Evolutionary conservation across 2,797 vertebrate genomes (phyloP).

Genomic region (Hippocampus kuda): DNA sequence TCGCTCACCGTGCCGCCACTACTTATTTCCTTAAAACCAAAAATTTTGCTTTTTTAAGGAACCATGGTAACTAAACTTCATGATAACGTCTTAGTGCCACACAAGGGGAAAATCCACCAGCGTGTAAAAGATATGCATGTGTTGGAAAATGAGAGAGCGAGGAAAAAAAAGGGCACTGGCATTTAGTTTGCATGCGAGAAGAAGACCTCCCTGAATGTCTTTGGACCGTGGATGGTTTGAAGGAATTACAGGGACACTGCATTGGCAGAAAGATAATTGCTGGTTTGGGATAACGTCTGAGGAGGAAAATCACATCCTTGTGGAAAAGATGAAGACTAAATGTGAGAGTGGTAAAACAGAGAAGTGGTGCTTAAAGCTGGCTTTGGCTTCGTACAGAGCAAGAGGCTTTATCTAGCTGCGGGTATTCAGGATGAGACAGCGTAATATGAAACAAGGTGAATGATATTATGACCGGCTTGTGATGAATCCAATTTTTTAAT

Average conservation of each 20-base stretch:
- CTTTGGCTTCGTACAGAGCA: constrained; percentile 35
- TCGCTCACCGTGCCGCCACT: no score
- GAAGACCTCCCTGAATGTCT: constrained; percentile 49
- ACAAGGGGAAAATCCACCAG: constrained; percentile 20
- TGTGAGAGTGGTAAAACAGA: constrained; percentile 33
- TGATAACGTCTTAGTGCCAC: constrained; percentile 17
- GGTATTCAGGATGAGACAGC: constrained; percentile 18
- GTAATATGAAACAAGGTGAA: constrained; percentile 11
- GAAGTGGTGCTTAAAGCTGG: constrained; percentile 39
- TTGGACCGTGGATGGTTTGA: constrained; percentile 28
- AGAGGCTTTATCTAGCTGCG: constrained; percentile 27
- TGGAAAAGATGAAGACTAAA: constrained; percentile 36
- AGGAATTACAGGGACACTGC: constrained; percentile 50
- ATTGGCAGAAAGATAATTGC: constrained; percentile 50
- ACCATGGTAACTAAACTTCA: neutral
- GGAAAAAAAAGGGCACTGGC: neutral
- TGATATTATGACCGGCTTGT: constrained; percentile 3
- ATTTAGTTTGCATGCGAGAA: constrained; percentile 24
- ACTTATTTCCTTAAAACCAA: no score
- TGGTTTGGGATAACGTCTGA: constrained; percentile 41
- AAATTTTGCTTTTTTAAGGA: neutral
- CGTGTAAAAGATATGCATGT: constrained; percentile 23
- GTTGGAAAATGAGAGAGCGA: constrained; percentile 7
- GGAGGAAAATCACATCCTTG: constrained; percentile 42
- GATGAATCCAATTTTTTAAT: constrained; percentile 3